A percentile compares a stretch with the other conserved stretches of the same genome.
Conservation (phyloP, 2,888 invertebrate genomes). For the Lepidonotus clava region DNA sequence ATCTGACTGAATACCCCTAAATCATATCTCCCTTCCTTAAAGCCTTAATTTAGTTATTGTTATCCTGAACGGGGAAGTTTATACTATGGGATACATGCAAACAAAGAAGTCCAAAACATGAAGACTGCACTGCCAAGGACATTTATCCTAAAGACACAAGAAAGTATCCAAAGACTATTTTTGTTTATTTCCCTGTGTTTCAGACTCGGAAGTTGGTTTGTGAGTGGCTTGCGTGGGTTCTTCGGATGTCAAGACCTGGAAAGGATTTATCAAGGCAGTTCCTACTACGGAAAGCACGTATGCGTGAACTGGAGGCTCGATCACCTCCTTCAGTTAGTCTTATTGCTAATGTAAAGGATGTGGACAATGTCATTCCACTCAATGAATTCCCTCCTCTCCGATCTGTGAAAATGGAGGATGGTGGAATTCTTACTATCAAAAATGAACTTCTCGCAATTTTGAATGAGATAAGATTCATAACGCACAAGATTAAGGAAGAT, state of each 20-base stretch:
- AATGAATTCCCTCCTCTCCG: constrained; percentile 62
- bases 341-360: constrained; percentile 68
- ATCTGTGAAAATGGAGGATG: constrained; percentile 59
- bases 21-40: no score
- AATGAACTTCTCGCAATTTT: constrained; percentile 68
- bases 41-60: no score
- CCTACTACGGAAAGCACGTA: constrained; percentile 66
- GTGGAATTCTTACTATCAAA: constrained; percentile 63
- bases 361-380: constrained; percentile 68
- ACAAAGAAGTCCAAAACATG: no score
- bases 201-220: constrained; percentile 67
- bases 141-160: no score
- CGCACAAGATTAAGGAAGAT: constrained; percentile 68
- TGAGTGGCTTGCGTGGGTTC: constrained; percentile 69
- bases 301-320: constrained; percentile 66
- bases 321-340: constrained; percentile 67
- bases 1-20: no score
- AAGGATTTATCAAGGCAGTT: constrained; percentile 66
- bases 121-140: no score
- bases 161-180: no score
- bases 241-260: constrained; percentile 67
- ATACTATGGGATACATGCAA: no score
- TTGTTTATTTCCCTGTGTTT: constrained; percentile 5
- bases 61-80: no score
- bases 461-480: constrained; percentile 68